Conservation (phyloP, 2,888 invertebrate species). For the Synergus itoensis region DNA sequence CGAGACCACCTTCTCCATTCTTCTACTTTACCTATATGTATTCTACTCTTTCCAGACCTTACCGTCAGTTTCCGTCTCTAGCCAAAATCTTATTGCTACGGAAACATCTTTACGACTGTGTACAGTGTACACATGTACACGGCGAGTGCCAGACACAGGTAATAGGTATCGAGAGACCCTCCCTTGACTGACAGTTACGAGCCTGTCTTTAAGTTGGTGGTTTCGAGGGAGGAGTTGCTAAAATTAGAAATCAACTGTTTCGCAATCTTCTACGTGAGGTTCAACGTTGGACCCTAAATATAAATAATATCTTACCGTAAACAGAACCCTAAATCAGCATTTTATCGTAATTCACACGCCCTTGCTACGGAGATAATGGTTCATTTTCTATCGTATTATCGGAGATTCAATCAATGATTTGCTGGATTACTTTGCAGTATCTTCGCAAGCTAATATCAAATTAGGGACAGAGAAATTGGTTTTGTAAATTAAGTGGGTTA, state of each 20-base stretch:
- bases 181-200: slow-evolving; percentile 13
- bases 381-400: background rate
- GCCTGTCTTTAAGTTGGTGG: background rate
- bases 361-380: background rate
- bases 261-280: slow-evolving; percentile 4
- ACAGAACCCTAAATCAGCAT: background rate
- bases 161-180: slow-evolving; percentile 26
- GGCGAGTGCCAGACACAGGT: slow-evolving; percentile 30
- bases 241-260: slow-evolving; percentile 12
- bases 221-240: background rate
- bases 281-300: background rate
- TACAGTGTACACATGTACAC: slow-evolving; percentile 43
- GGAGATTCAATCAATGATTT: slow-evolving; percentile 7
- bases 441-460: background rate
- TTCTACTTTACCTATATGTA: slow-evolving; percentile 41
- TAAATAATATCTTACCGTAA: too few relatives aligned
- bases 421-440: background rate
- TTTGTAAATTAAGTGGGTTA: background rate
- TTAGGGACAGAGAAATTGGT: background rate
- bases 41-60: slow-evolving; percentile 48
- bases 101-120: slow-evolving; percentile 63
- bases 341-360: background rate
- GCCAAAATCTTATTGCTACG: slow-evolving; percentile 63
- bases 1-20: slow-evolving; percentile 56
- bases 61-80: slow-evolving; percentile 50